Evolutionary conservation across 2,888 invertebrate species (phyloP).

Genomic region (Cephus spinipes): DNA sequence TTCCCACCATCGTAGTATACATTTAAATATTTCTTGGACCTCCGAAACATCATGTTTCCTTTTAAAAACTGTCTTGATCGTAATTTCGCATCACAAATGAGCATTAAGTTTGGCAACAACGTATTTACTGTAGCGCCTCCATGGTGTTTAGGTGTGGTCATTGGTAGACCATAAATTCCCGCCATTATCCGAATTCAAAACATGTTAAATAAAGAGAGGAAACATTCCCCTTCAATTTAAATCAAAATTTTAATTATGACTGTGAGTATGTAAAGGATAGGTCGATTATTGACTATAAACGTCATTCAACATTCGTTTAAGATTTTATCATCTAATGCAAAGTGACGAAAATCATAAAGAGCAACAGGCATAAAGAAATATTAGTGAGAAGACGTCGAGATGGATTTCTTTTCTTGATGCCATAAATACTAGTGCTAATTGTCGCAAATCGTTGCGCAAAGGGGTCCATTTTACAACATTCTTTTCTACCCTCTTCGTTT

Average conservation of each 20-base stretch:
- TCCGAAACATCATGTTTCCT: slow-evolving; percentile 31
- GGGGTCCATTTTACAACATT: too few relatives aligned
- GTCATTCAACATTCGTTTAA: background rate
- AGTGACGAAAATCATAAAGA: too few relatives aligned
- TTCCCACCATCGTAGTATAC: slow-evolving; percentile 19
- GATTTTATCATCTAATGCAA: too few relatives aligned
- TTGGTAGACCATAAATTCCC: background rate
- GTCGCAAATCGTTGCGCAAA: too few relatives aligned
- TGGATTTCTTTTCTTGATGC: background rate
- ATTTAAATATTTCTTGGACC: slow-evolving; percentile 46
- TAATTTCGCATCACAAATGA: slow-evolving; percentile 49
- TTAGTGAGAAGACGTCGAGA: background rate
- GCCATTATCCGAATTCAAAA: background rate
- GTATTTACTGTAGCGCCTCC: slow-evolving; percentile 45
- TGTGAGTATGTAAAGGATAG: background rate
- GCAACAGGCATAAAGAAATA: too few relatives aligned
- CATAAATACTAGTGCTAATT: too few relatives aligned
- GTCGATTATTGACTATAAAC: background rate
- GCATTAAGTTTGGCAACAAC: slow-evolving; percentile 58
- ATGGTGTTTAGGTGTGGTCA: background rate
- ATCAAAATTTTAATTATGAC: background rate
- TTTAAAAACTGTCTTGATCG: slow-evolving; percentile 46
- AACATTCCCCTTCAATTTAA: background rate
- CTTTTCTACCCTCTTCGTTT: too few relatives aligned
- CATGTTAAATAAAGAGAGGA: background rate